phyloP scores from a whole-genome alignment of 2,888 invertebrate species.

The Heliconius hortense region DNA sequence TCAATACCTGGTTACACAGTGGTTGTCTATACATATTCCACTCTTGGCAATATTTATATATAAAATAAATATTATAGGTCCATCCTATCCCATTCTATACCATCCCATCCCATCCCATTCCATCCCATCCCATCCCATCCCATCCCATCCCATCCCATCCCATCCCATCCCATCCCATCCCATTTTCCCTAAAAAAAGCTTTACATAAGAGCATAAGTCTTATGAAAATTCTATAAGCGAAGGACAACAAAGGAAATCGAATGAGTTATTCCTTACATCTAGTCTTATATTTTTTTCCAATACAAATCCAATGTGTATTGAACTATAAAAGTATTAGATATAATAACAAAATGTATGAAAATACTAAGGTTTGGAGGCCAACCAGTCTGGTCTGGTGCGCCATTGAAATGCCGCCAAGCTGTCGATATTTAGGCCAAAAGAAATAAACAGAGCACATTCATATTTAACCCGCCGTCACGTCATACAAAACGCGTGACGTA shows the following conservation, averaged over 20 bases:
- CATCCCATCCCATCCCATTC: too few species aligned
- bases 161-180: background rate
- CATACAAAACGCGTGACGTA: constrained; percentile 35
- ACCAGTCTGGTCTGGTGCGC: constrained; percentile 39
- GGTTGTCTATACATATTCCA: too few species aligned
- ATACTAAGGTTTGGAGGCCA: constrained; percentile 35
- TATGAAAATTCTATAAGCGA: background rate
- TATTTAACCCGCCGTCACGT: constrained; percentile 40
- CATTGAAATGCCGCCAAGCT: constrained; percentile 49
- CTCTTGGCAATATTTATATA: background rate
- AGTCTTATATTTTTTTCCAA: constrained; percentile 2
- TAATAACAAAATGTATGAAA: constrained; percentile 22
- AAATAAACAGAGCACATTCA: constrained; percentile 46
- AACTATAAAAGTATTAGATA: constrained; percentile 15
- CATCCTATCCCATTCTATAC: too few species aligned
- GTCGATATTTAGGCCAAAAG: constrained; percentile 48
- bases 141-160: too few species aligned
- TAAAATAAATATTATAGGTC: background rate
- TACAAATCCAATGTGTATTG: constrained; percentile 13
- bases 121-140: background rate
- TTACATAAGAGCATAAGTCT: background rate
- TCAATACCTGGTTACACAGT: too few species aligned
- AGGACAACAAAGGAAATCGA: background rate
- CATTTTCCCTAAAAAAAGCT: background rate
- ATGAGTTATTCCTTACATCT: constrained; percentile 7